Base-by-base conservation (phyloP, 1,140 invertebrate genomes). In the Orchesella cincta region DNA sequence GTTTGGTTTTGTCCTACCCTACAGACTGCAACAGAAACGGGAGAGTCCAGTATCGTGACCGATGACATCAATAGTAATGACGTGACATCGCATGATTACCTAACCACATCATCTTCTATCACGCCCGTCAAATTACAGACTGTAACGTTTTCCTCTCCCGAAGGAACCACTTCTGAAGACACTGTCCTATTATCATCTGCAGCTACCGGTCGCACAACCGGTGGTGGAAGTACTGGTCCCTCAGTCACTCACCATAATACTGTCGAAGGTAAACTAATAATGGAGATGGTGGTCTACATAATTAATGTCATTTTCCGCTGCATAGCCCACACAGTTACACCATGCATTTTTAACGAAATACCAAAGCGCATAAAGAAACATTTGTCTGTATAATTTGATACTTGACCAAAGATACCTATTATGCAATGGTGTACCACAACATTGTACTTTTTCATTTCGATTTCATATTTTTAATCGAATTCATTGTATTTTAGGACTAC, bases 101-200 rank as follows among this genome's bases (percentile, higher is more conserved):
- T 78, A 2, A 81, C 80, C 8, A 79, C 80, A 29, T 76, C 80
- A 14, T 78, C 77, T 5, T 76, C 77, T 8, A 62, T 78, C 3
- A 79, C 71, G 5, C 80, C 77, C 28, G 79, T 80, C 20, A 80
- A 78, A 35, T 73, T 78, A n/a, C 62, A 67, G 31, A 67, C 62
- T 3, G 33, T 67, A 29, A 67, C 28, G 28, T 67, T 67, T 33
- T 31, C 62, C 14, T 67, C 62, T 16, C 62, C 29, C 33, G 62
- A 67, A 67, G 62, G 62, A 33, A 29, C 62, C 29, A 67, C 62
- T 67, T 23, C 62, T 29, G 62, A 67, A 5, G 62, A 67, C 62
- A 31, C 31, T 8, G 62, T 29, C 12, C 29, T 31, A 31, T 67
- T 67, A 31, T 67, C 62, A 29, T 67, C 62, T 31, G 8, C 62